phyloP scores from a whole-genome alignment of 2,888 invertebrate genomes.

The Leptopilina myrica region DNA sequence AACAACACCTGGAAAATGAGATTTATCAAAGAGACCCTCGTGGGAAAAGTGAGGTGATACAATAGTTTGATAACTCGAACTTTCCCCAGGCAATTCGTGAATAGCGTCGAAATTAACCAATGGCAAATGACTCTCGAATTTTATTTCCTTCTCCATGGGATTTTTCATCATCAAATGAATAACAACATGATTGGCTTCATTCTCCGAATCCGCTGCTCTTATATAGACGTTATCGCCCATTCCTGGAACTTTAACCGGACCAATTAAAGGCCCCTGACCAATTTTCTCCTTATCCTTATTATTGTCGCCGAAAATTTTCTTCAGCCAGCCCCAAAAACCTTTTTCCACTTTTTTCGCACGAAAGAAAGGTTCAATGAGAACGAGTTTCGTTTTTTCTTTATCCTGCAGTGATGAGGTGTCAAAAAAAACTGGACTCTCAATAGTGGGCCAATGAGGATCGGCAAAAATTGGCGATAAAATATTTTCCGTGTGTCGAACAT shows the following conservation, averaged over 20 bases:
- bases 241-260: slow-evolving; percentile 65
- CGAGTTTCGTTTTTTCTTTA: slow-evolving; percentile 21
- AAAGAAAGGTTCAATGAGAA: slow-evolving; percentile 55
- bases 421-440: slow-evolving; percentile 29
- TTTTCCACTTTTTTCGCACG: slow-evolving; percentile 48
- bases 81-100: slow-evolving; percentile 11
- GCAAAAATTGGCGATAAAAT: not conserved
- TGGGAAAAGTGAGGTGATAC: not conserved
- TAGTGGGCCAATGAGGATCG: slow-evolving; percentile 7
- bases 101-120: not conserved
- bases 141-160: slow-evolving; percentile 7
- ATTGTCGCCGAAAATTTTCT: slow-evolving; percentile 60
- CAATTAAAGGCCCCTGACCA: slow-evolving; percentile 59
- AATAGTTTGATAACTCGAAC: not conserved
- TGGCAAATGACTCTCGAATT: slow-evolving; percentile 22
- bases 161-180: slow-evolving; percentile 59
- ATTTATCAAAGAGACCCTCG: slow-evolving; percentile 1
- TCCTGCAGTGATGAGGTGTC: slow-evolving; percentile 5
- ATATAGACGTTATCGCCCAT: slow-evolving; percentile 63
- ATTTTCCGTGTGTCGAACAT: slow-evolving; percentile 9
- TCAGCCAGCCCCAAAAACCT: slow-evolving; percentile 44
- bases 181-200: slow-evolving; percentile 58
- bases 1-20: slow-evolving; percentile 5
- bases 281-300: slow-evolving; percentile 53
- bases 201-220: slow-evolving; percentile 57